Base-by-base conservation (phyloP, 2,888 invertebrate genomes). In the Drosophila paramelanica region DNA sequence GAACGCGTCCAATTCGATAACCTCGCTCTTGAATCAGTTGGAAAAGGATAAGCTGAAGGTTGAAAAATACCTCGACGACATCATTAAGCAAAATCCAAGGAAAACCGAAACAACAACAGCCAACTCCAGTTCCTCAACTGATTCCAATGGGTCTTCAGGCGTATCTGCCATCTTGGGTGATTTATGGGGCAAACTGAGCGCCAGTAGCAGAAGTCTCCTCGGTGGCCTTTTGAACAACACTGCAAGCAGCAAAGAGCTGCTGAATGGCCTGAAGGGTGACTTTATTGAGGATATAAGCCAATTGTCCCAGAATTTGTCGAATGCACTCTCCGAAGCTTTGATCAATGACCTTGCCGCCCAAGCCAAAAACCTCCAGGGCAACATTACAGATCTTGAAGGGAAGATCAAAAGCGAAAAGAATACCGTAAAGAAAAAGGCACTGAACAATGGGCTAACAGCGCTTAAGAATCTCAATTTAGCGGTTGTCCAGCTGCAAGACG, bases 61-160 rank as follows among this genome's bases (percentile, higher is more conserved):
- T n/a, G 67, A 64, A 33, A 43, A 38, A 5, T 8, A 43, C 6
- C 11, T 64, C 0, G 25, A 39, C 3, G 53, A 23, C 1, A 45
- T 52, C 10, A 17, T 64, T 33, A 10, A 2, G 8, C n/a, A 2
- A 4, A 27, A 57, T 3, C 17, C 8, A 2, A 46, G 8, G 13
- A 8, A 11, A 23, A 14, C 45, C 3, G 20, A 13, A 1, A 1
- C 23, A 25, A 25, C 39, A 11, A 52, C 46, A 11, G 6, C 11
- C 17, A 42, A 41, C 17, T 27, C 2, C 17, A 39, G 3, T 7
- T 27, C 43, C 5, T 5, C 11, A 5, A 1, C 4, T 23, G 11
- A 42, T 5, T 17, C 20, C n/a, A 13, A 17, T 0, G 13, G 27
- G 1, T 39, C 25, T 1, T 25, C 25, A 8, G 42, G 17, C 6